Evolutionary conservation across 1,140 invertebrate species (phyloP), one percentile per base, ranked within the genome.

Genomic region (Procambarus clarkii): DNA sequence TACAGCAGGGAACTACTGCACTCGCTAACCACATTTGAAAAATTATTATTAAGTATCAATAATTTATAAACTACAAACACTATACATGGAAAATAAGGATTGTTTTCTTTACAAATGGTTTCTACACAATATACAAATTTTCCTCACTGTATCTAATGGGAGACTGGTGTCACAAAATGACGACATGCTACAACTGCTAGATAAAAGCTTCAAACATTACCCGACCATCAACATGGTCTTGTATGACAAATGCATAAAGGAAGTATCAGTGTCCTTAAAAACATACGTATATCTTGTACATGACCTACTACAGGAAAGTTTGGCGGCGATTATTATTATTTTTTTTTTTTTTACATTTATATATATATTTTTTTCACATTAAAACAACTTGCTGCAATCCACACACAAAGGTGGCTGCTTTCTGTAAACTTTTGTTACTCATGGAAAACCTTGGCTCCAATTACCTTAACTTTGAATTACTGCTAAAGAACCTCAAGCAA

Each of bases 111-210:
- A 85, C 89, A 91, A 85, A 91, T 60, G 64, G 18, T 86, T 86
- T 71, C 89, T 91, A 91, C 82, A 90, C 82, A 90, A 84, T 90
- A 85, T 91, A 91, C 82, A 83, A 91, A 91, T 84, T 91, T 85
- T 86, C 83, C 82, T 91, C 89, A 91, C 60, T 79, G 81, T 91
- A 91, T 78, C 89, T 91, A 91, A 91, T 91, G 89, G 83, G 89
- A 91, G 83, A 90, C 86, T 88, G 86, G 77, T 64, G 86, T 88
- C 86, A 88, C 78, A 50, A 84, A 83, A 78, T 76, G 74, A 91
- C 81, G 44, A 34, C 34, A 34, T 34, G 34, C 13, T 78, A 44
- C 83, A 86, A 91, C 89, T 79, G 83, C 89, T 91, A 91, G 74
- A 64, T 84, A 85, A 86, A 91, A 91, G 89, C 89, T 78, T 91